Base-by-base conservation (phyloP, 2,797 vertebrate genomes). In the Jordanella pulchra region DNA sequence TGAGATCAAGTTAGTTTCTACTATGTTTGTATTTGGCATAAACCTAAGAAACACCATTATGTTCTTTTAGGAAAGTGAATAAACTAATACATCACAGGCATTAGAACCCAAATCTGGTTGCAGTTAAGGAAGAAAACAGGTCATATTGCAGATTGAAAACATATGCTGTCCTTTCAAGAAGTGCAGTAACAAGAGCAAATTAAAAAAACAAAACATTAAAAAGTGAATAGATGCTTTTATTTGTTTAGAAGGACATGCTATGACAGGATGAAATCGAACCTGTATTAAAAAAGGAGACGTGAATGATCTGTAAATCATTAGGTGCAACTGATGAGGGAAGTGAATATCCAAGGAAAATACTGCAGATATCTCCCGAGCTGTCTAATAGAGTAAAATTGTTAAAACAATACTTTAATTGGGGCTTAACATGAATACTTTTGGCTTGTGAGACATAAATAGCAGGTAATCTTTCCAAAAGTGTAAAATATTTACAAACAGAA, bases 71-170 rank as follows among this genome's bases (percentile, higher is more conserved):
- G 60, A 75, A 61, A 68, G 48, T 63, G 50, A 76, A 71, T 61
- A 75, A 84, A 75, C 56, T 18, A 48, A 48, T 35, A 55, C 28
- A 72, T n/a, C 63, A 17, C 27, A 30, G 48, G 60, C 21, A 64
- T 76, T 47, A 66, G 35, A 50, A 28, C 55, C 67, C 3, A 44
- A 67, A 69, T 73, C 70, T 80, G 79, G 72, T 86, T 84, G 53
- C 63, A 84, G 69, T 80, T 72, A 21, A 53, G 15, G 23, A 67
- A 71, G 70, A 76, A 73, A 45, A 21, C 39, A 61, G 64, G 67
- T 32, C 56, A 50, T 82, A 71, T 75, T 82, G n/a, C 74, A 73
- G 72, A 91, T 81, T 87, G 75, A 76, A 90, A 90, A 80, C 87
- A 91, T 76, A 89, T 79, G 85, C 17, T 68, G 56, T 67, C 56